Base-by-base conservation (phyloP, 1,140 invertebrate species). In the Leptinotarsa undecemlineata region DNA sequence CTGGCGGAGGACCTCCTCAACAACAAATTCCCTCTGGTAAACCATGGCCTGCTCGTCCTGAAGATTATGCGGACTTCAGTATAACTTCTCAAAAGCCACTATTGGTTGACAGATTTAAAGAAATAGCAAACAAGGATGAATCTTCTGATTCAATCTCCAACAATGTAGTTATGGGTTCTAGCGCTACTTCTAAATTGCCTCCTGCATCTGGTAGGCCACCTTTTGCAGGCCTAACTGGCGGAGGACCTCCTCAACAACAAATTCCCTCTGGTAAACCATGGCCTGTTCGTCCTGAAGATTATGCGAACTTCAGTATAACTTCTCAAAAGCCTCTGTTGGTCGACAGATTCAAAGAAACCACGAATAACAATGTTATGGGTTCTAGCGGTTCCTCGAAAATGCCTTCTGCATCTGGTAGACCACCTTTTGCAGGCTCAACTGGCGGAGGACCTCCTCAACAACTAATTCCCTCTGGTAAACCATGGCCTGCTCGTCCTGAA, bases 401-500 rank as follows among this genome's bases (percentile, higher is more conserved):
- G 8, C 1, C 51, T 4, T 0, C 3, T 19, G n/a, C 15, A 4
- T 19, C 51, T 17, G 51, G 15, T 8, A 76, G 62, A 47, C 75
- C 75, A 21, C 17, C 33, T 42, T 76, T 71, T 73, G 72, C 72
- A 11, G 75, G 75, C 47, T 2, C n/a, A 20, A 17, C 57, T n/a
- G 68, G 11, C n/a, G 14, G 48, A 51, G 21, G 14, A 69, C 42
- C 23, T 48, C 48, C 42, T 5, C 51, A 57, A 42, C 33, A 11
- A 11, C 33, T 6, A 2, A 5, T 11, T 42, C 6, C 33, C 14
- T 60, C 63, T 20, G 69, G 76, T 13, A 74, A 68, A 6, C 75
- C 75, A 26, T 76, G 71, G 72, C 75, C 75, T 61, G 71, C 75
- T 21, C 33, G 47, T 4, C 42, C 71, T n/a, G 71, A 73, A 64